phyloP scores from a whole-genome alignment of 2,797 vertebrate genomes.

The Microchirus variegatus region DNA sequence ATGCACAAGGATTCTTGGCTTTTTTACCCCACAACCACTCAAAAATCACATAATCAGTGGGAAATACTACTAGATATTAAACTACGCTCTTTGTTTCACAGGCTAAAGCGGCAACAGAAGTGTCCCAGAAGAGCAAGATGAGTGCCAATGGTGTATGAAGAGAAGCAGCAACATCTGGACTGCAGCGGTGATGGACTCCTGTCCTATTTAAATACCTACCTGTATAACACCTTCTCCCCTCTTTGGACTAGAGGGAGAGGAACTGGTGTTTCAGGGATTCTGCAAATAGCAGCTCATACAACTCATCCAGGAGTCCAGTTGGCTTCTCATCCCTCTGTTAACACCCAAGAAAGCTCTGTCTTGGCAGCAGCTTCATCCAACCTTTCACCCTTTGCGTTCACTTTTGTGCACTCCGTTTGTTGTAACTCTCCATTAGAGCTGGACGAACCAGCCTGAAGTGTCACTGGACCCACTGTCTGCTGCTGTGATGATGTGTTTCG shows the following conservation, averaged over 20 bases:
- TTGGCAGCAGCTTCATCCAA: neutral
- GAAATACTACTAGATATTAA: neutral
- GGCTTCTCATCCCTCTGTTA: neutral
- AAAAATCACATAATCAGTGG: neutral
- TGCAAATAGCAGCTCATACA: too few species aligned
- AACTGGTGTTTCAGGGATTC: neutral
- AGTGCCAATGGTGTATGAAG: slow-evolving; percentile 81
- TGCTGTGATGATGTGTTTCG: slow-evolving; percentile 10
- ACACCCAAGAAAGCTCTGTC: slow-evolving; percentile 8
- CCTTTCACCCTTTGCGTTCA: slow-evolving; percentile 3
- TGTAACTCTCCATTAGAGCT: neutral
- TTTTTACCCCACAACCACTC: too few species aligned
- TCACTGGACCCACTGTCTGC: slow-evolving; percentile 11
- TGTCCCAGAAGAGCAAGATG: slow-evolving; percentile 82
- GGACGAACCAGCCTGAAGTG: slow-evolving; percentile 9
- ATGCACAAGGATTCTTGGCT: too few species aligned
- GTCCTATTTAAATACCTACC: slow-evolving; percentile 1
- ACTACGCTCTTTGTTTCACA: slow-evolving; percentile 37
- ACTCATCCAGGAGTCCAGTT: slow-evolving; percentile 7
- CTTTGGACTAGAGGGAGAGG: slow-evolving; percentile 3
- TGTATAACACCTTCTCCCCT: neutral
- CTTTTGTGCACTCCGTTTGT: slow-evolving; percentile 36
- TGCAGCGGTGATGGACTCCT: slow-evolving; percentile 1
- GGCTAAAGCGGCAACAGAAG: slow-evolving; percentile 81
- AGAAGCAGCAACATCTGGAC: slow-evolving; percentile 28